Conservation (phyloP, 1,140 invertebrate species). For the Tenebrio molitor region DNA sequence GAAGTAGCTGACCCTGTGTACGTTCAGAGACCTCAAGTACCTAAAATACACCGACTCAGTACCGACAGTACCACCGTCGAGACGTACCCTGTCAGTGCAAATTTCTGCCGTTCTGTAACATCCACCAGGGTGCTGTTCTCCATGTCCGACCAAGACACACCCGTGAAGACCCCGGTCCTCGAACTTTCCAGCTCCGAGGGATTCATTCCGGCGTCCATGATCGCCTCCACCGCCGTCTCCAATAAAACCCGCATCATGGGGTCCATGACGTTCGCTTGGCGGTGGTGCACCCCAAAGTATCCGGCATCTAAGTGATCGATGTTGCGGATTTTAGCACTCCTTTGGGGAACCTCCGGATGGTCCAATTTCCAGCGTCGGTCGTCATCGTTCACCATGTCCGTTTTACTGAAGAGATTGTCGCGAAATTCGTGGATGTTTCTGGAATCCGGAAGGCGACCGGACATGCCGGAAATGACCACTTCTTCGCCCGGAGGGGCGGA, state of each 20-base stretch:
- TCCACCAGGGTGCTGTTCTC: slow-evolving; percentile 81
- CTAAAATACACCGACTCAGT: too few relatives aligned
- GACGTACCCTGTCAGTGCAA: background rate
- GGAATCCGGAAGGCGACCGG: too few relatives aligned
- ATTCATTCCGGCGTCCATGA: slow-evolving; percentile 87
- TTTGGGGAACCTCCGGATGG: slow-evolving; percentile 79
- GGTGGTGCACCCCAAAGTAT: slow-evolving; percentile 85
- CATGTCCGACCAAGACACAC: slow-evolving; percentile 77
- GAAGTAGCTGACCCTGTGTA: slow-evolving; percentile 88
- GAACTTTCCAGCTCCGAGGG: slow-evolving; percentile 75
- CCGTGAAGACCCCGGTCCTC: slow-evolving; percentile 87
- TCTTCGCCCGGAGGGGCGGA: too few relatives aligned
- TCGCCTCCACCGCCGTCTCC: slow-evolving; percentile 88
- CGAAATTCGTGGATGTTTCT: too few relatives aligned
- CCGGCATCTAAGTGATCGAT: slow-evolving; percentile 86
- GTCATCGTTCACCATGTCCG: too few relatives aligned
- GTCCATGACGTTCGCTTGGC: slow-evolving; percentile 90
- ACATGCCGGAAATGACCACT: too few relatives aligned
- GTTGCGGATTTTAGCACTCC: slow-evolving; percentile 85
- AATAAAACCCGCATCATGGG: slow-evolving; percentile 89
- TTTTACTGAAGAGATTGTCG: too few relatives aligned
- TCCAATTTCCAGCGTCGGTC: slow-evolving; percentile 86
- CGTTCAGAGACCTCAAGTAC: slow-evolving; percentile 74
- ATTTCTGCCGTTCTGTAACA: slow-evolving; percentile 63
- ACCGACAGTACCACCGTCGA: too few relatives aligned